Conservation (phyloP, 2,113 vertebrate species). For the Myocastor coypus region DNA sequence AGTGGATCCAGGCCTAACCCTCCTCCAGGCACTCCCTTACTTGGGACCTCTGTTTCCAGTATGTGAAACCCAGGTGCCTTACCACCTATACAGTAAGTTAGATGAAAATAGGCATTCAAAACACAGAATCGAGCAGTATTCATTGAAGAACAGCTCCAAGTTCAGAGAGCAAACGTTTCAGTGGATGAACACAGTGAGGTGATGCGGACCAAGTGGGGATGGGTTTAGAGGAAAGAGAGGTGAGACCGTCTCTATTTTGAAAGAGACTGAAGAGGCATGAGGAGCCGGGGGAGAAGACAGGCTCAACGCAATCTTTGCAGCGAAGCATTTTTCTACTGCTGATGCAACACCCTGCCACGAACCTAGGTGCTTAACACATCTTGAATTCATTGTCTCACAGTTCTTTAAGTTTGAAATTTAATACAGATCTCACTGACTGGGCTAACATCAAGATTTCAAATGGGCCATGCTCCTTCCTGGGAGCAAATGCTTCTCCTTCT, state of each 20-base stretch:
- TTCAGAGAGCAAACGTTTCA: not conserved
- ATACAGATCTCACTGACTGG: not conserved
- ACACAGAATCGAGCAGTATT: not conserved
- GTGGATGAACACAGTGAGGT: not conserved
- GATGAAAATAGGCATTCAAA: not conserved
- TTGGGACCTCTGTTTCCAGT: not conserved
- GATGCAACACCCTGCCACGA: not conserved
- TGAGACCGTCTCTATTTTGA: not conserved
- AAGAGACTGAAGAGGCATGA: not conserved
- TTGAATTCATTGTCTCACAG: not conserved
- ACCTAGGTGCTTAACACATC: not conserved
- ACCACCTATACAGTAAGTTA: not conserved
- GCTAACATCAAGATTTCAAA: slow-evolving; percentile 25
- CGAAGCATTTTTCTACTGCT: not conserved
- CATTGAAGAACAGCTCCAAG: not conserved
- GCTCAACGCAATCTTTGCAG: not conserved
- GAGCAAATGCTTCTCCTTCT: not conserved
- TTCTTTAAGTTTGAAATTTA: slow-evolving; percentile 16
- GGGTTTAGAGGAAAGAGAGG: not conserved
- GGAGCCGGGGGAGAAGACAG: not conserved
- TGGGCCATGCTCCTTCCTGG: not conserved
- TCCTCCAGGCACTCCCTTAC: not conserved
- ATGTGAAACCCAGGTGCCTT: not conserved
- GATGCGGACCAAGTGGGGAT: not conserved
- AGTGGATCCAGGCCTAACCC: not conserved